A percentile compares a stretch with the other conserved stretches of the same genome.
Evolutionary conservation across 2,113 vertebrate genomes (phyloP).

Genomic region (Hylia prasina): DNA sequence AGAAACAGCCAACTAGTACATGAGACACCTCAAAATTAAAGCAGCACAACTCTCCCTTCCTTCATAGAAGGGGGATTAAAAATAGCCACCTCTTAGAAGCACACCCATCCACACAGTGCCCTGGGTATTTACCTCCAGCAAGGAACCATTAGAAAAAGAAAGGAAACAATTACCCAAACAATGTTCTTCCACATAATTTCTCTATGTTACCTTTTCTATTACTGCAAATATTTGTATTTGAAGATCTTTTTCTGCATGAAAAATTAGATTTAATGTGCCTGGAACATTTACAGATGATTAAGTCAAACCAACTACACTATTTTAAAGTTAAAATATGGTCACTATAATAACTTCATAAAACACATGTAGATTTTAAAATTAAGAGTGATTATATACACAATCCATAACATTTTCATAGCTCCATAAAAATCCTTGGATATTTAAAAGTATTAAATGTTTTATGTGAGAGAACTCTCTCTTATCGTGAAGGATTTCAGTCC

Average conservation of each 20-base stretch:
- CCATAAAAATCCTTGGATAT: background rate
- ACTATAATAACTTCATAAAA: background rate
- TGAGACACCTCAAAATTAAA: background rate
- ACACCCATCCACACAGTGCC: background rate
- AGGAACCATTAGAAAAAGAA: background rate
- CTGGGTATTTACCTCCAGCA: background rate
- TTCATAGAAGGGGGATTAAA: background rate
- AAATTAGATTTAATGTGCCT: background rate
- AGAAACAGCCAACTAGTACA: background rate
- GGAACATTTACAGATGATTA: background rate
- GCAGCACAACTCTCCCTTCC: background rate
- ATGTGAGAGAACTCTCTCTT: background rate
- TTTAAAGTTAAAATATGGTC: background rate
- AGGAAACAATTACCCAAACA: background rate
- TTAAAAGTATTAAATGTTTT: background rate
- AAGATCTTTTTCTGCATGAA: background rate
- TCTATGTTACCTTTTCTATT: background rate
- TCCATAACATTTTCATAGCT: background rate
- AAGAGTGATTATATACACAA: background rate
- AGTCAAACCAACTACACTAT: background rate
- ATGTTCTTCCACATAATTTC: background rate
- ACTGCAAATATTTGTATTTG: conserved; percentile 24
- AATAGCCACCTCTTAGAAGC: background rate
- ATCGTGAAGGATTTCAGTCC: background rate
- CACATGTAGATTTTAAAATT: background rate